Conservation (phyloP, 2,888 invertebrate genomes). For the Oxystoma pomonae region DNA sequence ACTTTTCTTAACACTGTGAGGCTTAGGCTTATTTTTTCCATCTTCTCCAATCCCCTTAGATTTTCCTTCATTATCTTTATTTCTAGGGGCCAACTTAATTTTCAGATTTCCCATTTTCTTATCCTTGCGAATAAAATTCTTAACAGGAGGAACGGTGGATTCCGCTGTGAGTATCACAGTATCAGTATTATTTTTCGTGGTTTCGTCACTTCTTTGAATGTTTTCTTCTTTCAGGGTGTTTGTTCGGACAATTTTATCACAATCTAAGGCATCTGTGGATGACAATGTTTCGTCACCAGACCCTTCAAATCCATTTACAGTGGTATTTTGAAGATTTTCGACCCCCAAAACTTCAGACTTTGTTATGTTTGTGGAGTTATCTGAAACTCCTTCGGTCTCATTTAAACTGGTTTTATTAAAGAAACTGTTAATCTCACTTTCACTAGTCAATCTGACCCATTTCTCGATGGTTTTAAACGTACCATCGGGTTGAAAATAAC, state of each 20-base stretch:
- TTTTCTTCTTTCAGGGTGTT: too few species aligned
- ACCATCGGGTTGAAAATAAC: not conserved
- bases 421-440: not conserved
- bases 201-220: not conserved
- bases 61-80: not conserved
- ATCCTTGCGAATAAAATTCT: not conserved
- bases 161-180: not conserved
- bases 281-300: not conserved
- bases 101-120: not conserved
- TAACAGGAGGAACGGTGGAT: not conserved
- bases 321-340: not conserved
- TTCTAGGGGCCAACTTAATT: not conserved
- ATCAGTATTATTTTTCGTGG: not conserved
- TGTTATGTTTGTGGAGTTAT: not conserved
- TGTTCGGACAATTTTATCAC: too few species aligned
- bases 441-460: not conserved
- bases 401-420: not conserved
- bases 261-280: not conserved
- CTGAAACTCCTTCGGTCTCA: not conserved
- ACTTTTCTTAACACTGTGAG: not conserved
- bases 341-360: not conserved
- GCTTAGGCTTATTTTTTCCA: not conserved
- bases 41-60: not conserved
- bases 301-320: not conserved
- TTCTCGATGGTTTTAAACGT: not conserved